These are phyloP conservation scores for Pyrrhia umbra DNA, from an alignment of 2,888 invertebrate species.

Conservation along the genomic window DNA sequence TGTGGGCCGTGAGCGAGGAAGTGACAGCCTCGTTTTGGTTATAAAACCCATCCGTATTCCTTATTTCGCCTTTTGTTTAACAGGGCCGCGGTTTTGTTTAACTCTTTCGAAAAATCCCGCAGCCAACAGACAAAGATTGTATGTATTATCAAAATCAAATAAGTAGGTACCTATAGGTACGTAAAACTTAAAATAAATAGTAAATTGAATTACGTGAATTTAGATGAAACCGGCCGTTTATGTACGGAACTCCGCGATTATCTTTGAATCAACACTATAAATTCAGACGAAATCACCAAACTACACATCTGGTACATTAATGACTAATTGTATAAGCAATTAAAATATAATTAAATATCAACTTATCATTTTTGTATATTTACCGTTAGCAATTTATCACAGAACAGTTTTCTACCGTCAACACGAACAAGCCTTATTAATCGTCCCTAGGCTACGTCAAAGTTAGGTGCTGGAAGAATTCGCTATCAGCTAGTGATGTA, in stretches of 20 bases:
- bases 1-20: no score
- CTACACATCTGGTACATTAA: slow-evolving; percentile 35
- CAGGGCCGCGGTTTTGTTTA: no score
- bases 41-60: no score
- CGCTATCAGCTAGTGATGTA: slow-evolving; percentile 81
- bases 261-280: slow-evolving; percentile 29
- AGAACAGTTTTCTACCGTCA: slow-evolving; percentile 44
- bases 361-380: slow-evolving; percentile 59
- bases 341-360: slow-evolving; percentile 48
- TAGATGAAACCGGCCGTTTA: slow-evolving; percentile 5
- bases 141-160: no score
- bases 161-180: neutral
- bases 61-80: no score
- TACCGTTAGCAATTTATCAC: slow-evolving; percentile 55
- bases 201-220: neutral
- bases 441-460: slow-evolving; percentile 49
- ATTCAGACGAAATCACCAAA: slow-evolving; percentile 18
- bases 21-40: no score
- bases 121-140: no score
- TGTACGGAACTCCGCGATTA: slow-evolving; percentile 31
- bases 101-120: no score
- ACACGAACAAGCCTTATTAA: slow-evolving; percentile 54
- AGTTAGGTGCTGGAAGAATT: slow-evolving; percentile 49
- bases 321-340: slow-evolving; percentile 50
- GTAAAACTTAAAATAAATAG: neutral